These are phyloP conservation scores for Neomorphus geoffroyi DNA, from an alignment of 2,797 vertebrate species.

Conservation along the genomic window DNA sequence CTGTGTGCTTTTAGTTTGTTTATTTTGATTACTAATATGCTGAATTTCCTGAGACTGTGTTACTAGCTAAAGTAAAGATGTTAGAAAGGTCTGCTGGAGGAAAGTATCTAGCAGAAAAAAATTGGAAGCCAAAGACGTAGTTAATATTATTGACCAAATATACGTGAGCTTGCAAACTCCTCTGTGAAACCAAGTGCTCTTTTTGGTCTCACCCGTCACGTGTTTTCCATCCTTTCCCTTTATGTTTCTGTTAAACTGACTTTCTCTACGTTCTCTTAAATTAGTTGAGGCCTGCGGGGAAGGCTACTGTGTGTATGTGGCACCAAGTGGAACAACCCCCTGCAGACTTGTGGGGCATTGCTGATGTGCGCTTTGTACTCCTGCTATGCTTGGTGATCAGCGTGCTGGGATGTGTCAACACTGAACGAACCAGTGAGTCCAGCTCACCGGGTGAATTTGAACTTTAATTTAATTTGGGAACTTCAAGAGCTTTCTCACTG, in stretches of 20 bases:
- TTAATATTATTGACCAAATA: neutral
- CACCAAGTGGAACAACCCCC: neutral
- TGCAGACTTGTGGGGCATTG: neutral
- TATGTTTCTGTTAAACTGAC: neutral
- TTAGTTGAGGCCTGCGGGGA: neutral
- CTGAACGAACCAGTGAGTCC: neutral
- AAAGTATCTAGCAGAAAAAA: neutral
- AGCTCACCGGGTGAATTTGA: neutral
- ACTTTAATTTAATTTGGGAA: neutral
- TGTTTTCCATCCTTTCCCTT: neutral
- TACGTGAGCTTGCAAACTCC: neutral
- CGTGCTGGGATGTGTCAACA: neutral
- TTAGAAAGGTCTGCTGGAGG: neutral
- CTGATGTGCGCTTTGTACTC: neutral
- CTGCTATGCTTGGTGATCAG: neutral
- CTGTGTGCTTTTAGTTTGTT: too few species aligned
- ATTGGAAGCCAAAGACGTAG: fast-evolving
- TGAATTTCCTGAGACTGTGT: neutral
- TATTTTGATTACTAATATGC: neutral
- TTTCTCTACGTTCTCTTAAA: neutral
- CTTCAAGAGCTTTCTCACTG: neutral
- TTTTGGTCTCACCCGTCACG: neutral
- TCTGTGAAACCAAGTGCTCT: neutral
- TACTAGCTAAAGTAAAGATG: neutral
- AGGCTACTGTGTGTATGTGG: neutral